phyloP scores from a whole-genome alignment of 2,797 vertebrate genomes.

The Synaphobranchus kaupii region DNA sequence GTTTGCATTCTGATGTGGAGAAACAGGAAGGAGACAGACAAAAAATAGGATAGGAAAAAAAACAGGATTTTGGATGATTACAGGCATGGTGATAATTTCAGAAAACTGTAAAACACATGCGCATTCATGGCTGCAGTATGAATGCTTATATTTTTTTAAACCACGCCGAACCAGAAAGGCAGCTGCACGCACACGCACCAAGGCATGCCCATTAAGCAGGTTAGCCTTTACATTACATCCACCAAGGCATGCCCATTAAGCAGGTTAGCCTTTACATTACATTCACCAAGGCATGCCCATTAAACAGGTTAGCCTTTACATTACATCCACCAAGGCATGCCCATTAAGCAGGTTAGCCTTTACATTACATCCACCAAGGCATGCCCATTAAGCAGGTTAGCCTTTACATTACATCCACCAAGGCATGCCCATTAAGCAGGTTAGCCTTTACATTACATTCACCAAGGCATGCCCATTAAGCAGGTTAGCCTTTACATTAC shows the following conservation, averaged over 20 bases:
- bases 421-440: too few species aligned
- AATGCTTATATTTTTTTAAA: neutral
- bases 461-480: too few species aligned
- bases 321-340: too few species aligned
- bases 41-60: neutral
- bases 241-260: neutral
- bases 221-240: neutral
- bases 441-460: too few species aligned
- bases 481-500: too few species aligned
- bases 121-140: neutral
- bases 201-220: neutral
- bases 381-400: too few species aligned
- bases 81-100: neutral
- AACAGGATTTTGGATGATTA: neutral
- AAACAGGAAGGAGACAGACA: neutral
- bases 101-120: neutral
- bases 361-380: too few species aligned
- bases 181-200: neutral
- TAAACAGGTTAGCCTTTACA: too few species aligned
- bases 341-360: too few species aligned
- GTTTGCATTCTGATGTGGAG: neutral
- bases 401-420: too few species aligned
- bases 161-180: neutral
- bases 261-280: too few species aligned
- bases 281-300: too few species aligned